Base-by-base conservation (phyloP, 2,888 invertebrate genomes). In the Cephus nigrinus region DNA sequence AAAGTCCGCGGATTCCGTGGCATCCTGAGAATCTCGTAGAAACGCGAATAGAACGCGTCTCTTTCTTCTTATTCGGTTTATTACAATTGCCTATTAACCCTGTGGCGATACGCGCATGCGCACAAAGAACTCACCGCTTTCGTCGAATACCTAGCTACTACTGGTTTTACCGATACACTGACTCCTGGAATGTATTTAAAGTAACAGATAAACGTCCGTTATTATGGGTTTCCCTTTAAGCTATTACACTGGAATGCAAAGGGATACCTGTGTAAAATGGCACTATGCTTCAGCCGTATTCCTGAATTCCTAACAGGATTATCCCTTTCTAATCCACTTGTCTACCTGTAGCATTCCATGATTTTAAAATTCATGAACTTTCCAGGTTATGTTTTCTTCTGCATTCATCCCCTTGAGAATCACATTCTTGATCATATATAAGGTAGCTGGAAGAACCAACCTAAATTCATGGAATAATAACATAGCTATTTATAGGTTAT, bases 1-100 rank as follows among this genome's bases (percentile, higher is more conserved):
- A 71, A 71, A 71, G 71, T 33, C 71, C 71, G 15, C 32, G 71
- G 71, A 71, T 71, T 71, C 71, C 71, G 23, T 30, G 71, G 31
- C 3, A 71, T 71, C 71, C 71, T 71, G 71, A 71, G 71, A 71
- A 71, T 71, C 33, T 71, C 71, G 12, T 23, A 55, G 55, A 23
- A 55, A 55, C 23, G 23, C 55, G 55, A 55, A 55, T 15, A 55
- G 55, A 55, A 23, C 55, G 5, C 55, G 55, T 55, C 31, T 71
- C 32, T n/a, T 71, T 31, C 12, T 33, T 71, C 12, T 3, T 23
- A 12, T 71, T 31, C 31, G 15, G 32, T 55, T 71, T 32, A 32
- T 71, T 32, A 71, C 12, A 32, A 71, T 71, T 15, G 31, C 71
- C 33, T 71, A 71, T 30, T 71, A 71, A 71, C 71, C 71, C 33